Base-by-base conservation (phyloP, 2,113 vertebrate genomes). In the Stercorarius parasiticus region DNA sequence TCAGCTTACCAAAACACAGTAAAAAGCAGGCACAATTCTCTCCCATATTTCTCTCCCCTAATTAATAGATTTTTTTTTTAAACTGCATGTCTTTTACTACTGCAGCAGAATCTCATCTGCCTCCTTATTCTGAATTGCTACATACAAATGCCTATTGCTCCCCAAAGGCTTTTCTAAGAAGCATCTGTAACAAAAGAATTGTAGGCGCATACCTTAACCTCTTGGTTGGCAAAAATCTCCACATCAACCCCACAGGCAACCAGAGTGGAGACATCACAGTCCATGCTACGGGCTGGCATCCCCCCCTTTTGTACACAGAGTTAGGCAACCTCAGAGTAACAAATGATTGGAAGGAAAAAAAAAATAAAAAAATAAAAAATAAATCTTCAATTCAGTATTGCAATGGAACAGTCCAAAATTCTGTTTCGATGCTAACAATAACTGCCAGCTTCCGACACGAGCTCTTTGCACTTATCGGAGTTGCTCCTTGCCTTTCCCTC, bases 251-350 rank as follows among this genome's bases (percentile, higher is more conserved):
- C 96, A 72, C 98, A 99, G 97, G 98, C 98, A 90, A 99, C 98
- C 98, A 99, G 98, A 93, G 98, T 98, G 90, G 98, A 98, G 93
- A 97, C 97, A 97, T 98, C 98, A 98, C 98, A 98, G 98, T 99
- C 98, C 98, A 98, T 98, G 97, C 97, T 98, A 93, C 97, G 98
- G 92, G 98, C 98, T 98, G 98, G 98, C 99, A 99, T 99, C 95
- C 98, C 98, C 97, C 88, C 82, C 95, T 82, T 91, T 74, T 49
- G 95, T 36, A 96, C 92, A 88, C 71, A 66, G 94, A 97, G 88
- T 96, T 94, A 84, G 91, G 95, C 77, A 92, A 78, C 93, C 96
- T 97, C 93, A 21, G 88, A 94, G 95, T 61, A 70, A 95, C n/a
- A 88, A 55, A 64, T 1, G 71, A 61, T 16, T 69, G 66, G 85